These are phyloP conservation scores for Diloba caeruleocephala DNA, from an alignment of 2,888 invertebrate genomes.

Conservation along the genomic window DNA sequence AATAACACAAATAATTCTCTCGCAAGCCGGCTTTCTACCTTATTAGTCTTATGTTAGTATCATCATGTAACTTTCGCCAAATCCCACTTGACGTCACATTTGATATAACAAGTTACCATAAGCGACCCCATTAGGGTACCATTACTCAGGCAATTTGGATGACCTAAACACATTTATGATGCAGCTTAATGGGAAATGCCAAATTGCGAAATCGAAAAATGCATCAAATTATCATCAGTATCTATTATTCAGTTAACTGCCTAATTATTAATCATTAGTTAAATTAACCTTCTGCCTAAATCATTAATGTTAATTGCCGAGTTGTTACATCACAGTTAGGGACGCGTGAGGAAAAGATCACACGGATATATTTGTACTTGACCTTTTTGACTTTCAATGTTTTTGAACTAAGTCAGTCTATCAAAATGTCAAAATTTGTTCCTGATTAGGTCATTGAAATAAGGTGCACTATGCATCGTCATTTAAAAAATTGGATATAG, in stretches of 20 bases:
- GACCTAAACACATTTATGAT: slow-evolving; percentile 31
- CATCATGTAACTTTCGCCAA: slow-evolving; percentile 19
- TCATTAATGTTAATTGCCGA: slow-evolving; percentile 17
- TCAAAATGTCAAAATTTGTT: slow-evolving; percentile 17
- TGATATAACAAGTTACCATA: slow-evolving; percentile 34
- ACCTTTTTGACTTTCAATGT: slow-evolving; percentile 18
- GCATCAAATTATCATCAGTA: slow-evolving; percentile 12
- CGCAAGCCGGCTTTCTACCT: slow-evolving; percentile 16
- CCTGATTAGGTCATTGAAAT: slow-evolving; percentile 10
- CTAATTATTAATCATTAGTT: slow-evolving; percentile 1
- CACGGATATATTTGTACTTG: slow-evolving; percentile 24
- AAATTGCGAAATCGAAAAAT: slow-evolving; percentile 21
- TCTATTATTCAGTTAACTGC: slow-evolving; percentile 15
- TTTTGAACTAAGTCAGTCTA: slow-evolving; percentile 21
- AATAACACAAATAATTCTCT: slow-evolving; percentile 26
- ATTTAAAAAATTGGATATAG: slow-evolving; percentile 4
- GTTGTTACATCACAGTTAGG: slow-evolving; percentile 7
- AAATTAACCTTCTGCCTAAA: slow-evolving; percentile 8
- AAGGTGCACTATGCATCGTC: slow-evolving; percentile 3
- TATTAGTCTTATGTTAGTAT: slow-evolving; percentile 22
- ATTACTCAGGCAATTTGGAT: slow-evolving; percentile 19
- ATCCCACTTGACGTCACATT: slow-evolving; percentile 6
- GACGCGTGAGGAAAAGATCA: slow-evolving; percentile 5
- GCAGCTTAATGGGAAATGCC: slow-evolving; percentile 15
- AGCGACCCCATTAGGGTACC: slow-evolving; percentile 20